Evolutionary conservation across 2,888 invertebrate genomes (phyloP).

Genomic region (Aporophyla nigra): DNA sequence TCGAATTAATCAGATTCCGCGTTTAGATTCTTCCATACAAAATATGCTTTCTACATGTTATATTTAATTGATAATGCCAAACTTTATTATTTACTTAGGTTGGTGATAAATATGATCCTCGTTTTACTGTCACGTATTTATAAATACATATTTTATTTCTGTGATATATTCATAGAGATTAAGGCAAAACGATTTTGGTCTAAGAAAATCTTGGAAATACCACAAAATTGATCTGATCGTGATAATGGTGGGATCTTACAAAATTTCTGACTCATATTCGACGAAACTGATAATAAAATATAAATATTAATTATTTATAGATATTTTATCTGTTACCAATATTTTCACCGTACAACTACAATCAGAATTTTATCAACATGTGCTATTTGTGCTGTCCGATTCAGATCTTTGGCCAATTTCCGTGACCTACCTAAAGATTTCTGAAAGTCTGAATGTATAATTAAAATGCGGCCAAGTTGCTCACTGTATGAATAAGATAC

Average conservation of each 20-base stretch:
- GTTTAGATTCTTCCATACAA: no score
- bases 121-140: no score
- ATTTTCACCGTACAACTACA: not conserved
- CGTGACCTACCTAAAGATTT: no score
- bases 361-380: not conserved
- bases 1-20: no score
- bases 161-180: not conserved
- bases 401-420: not conserved
- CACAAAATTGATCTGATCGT: not conserved
- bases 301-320: not conserved
- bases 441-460: not conserved
- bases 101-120: no score
- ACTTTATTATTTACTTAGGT: not conserved
- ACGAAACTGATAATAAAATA: not conserved
- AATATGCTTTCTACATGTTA: no score
- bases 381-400: not conserved
- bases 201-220: not conserved
- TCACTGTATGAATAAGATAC: not conserved
- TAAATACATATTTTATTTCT: not conserved
- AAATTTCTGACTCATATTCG: not conserved
- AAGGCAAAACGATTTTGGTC: not conserved
- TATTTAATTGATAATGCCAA: not conserved
- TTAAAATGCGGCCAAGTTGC: not conserved
- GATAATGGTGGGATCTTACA: not conserved
- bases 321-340: not conserved